Evolutionary conservation across 2,113 vertebrate genomes (phyloP), one percentile per base, ranked within the genome.

Genomic region (Onychorhynchus coronatus): DNA sequence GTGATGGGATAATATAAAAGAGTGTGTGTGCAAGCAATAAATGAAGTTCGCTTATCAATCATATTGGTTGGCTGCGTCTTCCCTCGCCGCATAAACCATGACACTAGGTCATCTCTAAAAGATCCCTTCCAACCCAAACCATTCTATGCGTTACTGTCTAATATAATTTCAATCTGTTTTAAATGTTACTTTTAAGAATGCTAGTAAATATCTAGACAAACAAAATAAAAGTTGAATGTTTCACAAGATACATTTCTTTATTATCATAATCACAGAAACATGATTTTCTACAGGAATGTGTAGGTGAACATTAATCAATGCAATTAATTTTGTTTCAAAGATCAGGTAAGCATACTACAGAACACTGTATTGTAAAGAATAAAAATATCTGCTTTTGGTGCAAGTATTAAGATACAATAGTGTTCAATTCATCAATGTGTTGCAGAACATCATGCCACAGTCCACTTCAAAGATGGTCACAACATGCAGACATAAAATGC

Each of bases 231-330:
- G 77, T 95, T 89, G 96, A 96, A 90, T 95, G 92, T 59, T 97
- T 97, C 97, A 98, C 94, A 97, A 98, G 97, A 97, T 98, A 98
- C 98, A 98, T 98, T 97, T 98, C 98, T 99, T 99, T 99, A 99
- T 99, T 99, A 98, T 97, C 97, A 72, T 97, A 98, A 95, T 98
- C 95, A 98, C 98, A 98, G 97, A 98, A 97, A 97, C 96, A 97
- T 97, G 91, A 97, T 97, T 98, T 98, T 97, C 96, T 98, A 98
- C 98, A 99, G 97, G 98, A 98, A 99, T 98, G 97, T 98, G 89
- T 97, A 98, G 96, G 97, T 98, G 98, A 98, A 97, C 97, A 98
- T 94, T 96, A 97, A 96, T 97, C 96, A 97, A 97, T 92, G 92
- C 95, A 96, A 92, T 97, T 96, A 96, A 96, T 96, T 94, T 97